Base-by-base conservation (phyloP, 2,888 invertebrate species). In the Mesoligia furuncula region DNA sequence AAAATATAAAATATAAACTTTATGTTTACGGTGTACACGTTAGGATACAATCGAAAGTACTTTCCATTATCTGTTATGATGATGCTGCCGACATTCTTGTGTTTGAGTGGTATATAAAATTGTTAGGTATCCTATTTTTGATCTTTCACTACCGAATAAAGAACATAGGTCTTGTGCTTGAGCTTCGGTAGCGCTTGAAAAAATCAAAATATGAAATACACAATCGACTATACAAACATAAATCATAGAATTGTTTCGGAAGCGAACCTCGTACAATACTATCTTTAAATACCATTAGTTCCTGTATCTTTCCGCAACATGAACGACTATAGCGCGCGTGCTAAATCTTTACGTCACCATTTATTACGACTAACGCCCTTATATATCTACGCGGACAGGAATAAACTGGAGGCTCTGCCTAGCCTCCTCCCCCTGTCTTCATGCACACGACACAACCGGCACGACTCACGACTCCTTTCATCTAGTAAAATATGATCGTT, bases 281-380 rank as follows among this genome's bases (percentile, higher is more conserved):
- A 87, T 86, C 85, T 87, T 88, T 86, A 89, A 87, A 89, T 84
- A 88, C 88, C 87, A 91, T 91, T 90, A 88, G 88, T 87, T 90
- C 88, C 88, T 89, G 90, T 92, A 92, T 93, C 92, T 92, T 92
- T 92, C 91, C 91, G 87, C 90, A 90, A 92, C 93, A 92, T 92
- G 91, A 91, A 91, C 90, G 85, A 87, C 86, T 87, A 89, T 87
- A 83, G 91, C 84, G 86, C 79, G 84, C 83, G 86, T 88, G 83
- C 85, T 91, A 90, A 90, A 91, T 91, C 90, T 90, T 90, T 85
- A 87, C 87, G 89, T 87, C 88, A 87, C 88, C 87, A 88, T 90
- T 88, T 88, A 88, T 90, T 90, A 88, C 87, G 86, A 84, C 84
- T 83, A 85, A 88, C 77, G 76, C 83, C 81, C 80, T 84, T 89